These are phyloP conservation scores for Solen grandis DNA, from an alignment of 1,140 invertebrate genomes.

Conservation along the genomic window DNA sequence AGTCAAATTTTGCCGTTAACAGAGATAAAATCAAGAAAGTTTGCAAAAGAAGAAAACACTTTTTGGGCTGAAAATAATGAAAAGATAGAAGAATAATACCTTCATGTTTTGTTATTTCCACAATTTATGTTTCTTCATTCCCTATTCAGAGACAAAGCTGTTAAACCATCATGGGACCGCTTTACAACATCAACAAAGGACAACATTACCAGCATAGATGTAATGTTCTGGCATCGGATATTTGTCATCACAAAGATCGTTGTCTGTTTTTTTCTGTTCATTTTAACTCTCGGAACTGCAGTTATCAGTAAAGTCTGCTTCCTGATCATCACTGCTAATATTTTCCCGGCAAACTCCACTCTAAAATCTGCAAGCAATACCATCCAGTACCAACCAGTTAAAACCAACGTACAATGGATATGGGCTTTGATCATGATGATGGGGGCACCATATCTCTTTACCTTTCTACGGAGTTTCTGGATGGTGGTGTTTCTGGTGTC, in stretches of 20 bases:
- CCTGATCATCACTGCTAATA: slow-evolving; percentile 59
- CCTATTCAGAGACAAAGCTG: slow-evolving; percentile 9
- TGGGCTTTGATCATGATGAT: slow-evolving; percentile 62
- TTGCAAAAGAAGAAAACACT: background rate
- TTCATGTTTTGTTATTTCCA: too few species aligned
- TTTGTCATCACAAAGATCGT: slow-evolving; percentile 56
- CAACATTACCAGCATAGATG: slow-evolving; percentile 26
- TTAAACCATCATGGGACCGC: slow-evolving; percentile 33
- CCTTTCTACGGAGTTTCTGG: slow-evolving; percentile 33
- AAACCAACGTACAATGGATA: slow-evolving; percentile 60
- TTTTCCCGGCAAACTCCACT: slow-evolving; percentile 26
- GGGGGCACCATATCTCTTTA: slow-evolving; percentile 58
- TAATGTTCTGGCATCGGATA: slow-evolving; percentile 37
- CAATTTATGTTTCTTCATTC: too few species aligned
- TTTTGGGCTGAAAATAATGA: background rate
- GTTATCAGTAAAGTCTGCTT: slow-evolving; percentile 55
- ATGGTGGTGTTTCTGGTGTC: slow-evolving; percentile 41
- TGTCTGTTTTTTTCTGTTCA: slow-evolving; percentile 44
- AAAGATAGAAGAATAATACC: background rate
- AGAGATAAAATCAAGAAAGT: background rate
- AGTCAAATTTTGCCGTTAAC: background rate
- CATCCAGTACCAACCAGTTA: background rate
- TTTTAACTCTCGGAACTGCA: slow-evolving; percentile 55
- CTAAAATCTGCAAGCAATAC: slow-evolving; percentile 9
- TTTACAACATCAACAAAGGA: slow-evolving; percentile 14